phyloP scores from a whole-genome alignment of 2,797 vertebrate genomes.

The Carduelis carduelis region DNA sequence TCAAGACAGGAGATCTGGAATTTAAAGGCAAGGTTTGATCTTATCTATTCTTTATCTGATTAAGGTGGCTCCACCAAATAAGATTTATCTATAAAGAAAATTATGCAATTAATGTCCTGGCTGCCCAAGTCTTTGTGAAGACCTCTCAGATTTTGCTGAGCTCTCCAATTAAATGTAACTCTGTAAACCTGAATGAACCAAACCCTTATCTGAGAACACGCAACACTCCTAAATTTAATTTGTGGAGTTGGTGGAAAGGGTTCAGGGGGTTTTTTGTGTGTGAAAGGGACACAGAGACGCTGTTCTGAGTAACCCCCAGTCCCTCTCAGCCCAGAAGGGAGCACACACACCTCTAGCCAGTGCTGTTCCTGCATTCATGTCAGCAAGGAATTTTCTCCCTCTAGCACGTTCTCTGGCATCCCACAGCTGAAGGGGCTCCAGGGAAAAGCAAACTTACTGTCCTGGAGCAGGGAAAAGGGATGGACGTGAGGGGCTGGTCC shows the following conservation, averaged over 20 bases:
- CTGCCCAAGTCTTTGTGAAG: constrained; percentile 20
- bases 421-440: constrained; percentile 48
- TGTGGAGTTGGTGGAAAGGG: not conserved
- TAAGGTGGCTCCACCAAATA: constrained; percentile 71
- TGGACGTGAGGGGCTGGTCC: not conserved
- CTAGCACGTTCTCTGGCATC: constrained; percentile 42
- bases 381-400: constrained; percentile 64
- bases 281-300: constrained; percentile 3
- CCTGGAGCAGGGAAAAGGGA: not conserved
- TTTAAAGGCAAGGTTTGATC: constrained; percentile 81
- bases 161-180: constrained; percentile 50
- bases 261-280: not conserved
- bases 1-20: constrained; percentile 77
- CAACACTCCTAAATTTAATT: not conserved
- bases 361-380: constrained; percentile 56
- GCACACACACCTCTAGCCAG: constrained; percentile 14
- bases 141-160: constrained; percentile 19
- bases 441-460: constrained; percentile 11
- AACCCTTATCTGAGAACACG: not conserved
- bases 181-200: constrained; percentile 2
- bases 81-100: constrained; percentile 75
- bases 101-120: constrained; percentile 61
- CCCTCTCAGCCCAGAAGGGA: constrained; percentile 66
- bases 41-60: constrained; percentile 79
- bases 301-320: not conserved